Evolutionary conservation across 92 coral and sea anemone genomes (phyloP), one percentile per base, ranked within the genome.

Genomic region (Galaxea fascicularis): DNA sequence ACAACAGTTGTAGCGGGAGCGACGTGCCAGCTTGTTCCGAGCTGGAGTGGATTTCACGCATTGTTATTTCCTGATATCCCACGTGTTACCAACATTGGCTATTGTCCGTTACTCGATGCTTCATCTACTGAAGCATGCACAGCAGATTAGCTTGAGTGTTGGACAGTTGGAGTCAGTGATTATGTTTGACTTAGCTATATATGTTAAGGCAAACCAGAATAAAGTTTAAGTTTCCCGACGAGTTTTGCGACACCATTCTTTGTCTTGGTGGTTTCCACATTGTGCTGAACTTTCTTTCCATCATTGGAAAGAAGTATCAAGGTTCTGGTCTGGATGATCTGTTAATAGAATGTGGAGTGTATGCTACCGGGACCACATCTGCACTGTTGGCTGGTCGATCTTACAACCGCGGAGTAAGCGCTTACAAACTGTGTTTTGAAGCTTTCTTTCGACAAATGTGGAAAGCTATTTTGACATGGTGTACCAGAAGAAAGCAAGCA

Each of bases 91-190:
- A 83, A 81, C 26, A 76, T 81, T 80, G 95, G 92, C 54, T 89
- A 85, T 79, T 92, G 92, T 28, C 92, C 92, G 20, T 57, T 91
- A 84, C 77, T 88, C 15, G 88, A 88, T 46, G 95, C 70, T 62
- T 63, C 88, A 12, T 75, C 90, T 20, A 76, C 88, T 39, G 92
- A 92, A 62, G 30, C 88, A 87, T 74, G 90, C 82, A 41, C 77
- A 90, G 73, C 39, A 80, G 82, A 69, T 90, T 3, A 56, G 73
- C 51, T 20, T 20, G 24, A 69, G 39, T 39, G 15, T 90, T 22
- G 86, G 82, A 76, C 85, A 90, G 72, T 29, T 17, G 65, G 85
- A 87, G 51, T 58, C 84, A 11, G 89, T 82, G 1, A 77, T 90
- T 10, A 90, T 82, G 14, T 82, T 90, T 71, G 94, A 87, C 69